Evolutionary conservation across 2,888 invertebrate genomes (phyloP), one percentile per base, ranked within the genome.

Genomic region (Cheilosia vernalis): DNA sequence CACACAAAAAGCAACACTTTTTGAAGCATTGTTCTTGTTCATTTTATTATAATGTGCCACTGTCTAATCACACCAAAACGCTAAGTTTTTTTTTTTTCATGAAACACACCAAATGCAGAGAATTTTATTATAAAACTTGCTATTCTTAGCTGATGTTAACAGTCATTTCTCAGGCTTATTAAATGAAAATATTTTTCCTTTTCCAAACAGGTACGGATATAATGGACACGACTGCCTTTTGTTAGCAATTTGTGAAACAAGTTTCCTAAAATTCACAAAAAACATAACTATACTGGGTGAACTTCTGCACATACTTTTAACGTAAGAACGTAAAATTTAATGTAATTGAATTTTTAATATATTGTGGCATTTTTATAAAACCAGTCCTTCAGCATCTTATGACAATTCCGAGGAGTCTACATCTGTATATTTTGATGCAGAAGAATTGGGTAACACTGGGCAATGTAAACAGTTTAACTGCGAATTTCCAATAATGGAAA

Each of bases 201-300:
- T 13, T 10, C 33, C 63, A n/a, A 10, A 10, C 64, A 90, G 91
- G 2, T 89, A 90, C 30, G 90, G 90, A 1, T 89, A 89, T 63
- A 89, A 89, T 4, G 91, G 91, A 0, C 88, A 87, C n/a, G 89
- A 89, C 33, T 91, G 91, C 42, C 51, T 91, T 21, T 73, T 90
- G 15, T 88, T 89, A 58, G 88, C 90, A 0, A 90, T 91, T 30
- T 91, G 91, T 73, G 90, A 90, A 40, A 88, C 89, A 4, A 90
- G 86, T 69, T 53, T 82, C 0, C 67, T 90, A 19, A 87, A 73
- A 19, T 90, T 91, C 66, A 88, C 89, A 0, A 87, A 87, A 1
- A 82, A 89, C 53, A 88, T 88, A 15, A 89, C 88, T 64, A 88
- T 91, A 3, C 87, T 88, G 19, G 89, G 89, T 1, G 89, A 90